phyloP scores from a whole-genome alignment of 2,113 vertebrate species.

The Lamprologus tigripictilis region DNA sequence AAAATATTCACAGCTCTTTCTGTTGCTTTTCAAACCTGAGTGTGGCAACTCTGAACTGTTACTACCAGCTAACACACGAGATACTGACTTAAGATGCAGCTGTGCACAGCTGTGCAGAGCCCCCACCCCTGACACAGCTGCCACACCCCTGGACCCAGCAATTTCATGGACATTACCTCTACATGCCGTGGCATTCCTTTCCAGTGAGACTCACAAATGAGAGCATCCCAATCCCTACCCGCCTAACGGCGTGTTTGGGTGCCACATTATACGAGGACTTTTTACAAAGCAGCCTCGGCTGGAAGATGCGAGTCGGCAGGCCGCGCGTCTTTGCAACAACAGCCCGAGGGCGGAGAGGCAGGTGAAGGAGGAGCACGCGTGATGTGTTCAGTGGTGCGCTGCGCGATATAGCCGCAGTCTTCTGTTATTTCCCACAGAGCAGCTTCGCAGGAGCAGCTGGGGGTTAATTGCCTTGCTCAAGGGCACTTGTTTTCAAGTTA shows the following conservation, averaged over 20 bases:
- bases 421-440: neutral
- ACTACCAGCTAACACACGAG: neutral
- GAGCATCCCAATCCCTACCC: neutral
- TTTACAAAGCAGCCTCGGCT: neutral
- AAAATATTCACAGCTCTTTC: neutral
- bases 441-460: slow-evolving; percentile 5
- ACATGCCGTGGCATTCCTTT: slow-evolving; percentile 27
- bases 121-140: neutral
- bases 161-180: slow-evolving; percentile 27
- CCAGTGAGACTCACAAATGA: neutral
- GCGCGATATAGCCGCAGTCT: neutral
- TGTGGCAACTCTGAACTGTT: neutral
- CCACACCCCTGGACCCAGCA: neutral
- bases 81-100: slow-evolving; percentile 41
- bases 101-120: slow-evolving; percentile 40
- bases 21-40: neutral
- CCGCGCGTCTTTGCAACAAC: neutral
- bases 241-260: neutral
- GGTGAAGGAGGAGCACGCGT: neutral
- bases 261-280: neutral
- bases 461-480: slow-evolving; percentile 38
- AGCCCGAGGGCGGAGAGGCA: neutral
- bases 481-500: neutral
- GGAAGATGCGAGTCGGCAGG: neutral
- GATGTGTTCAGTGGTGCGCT: neutral